Conservation (phyloP, 1,140 invertebrate genomes). For the Heliconius himera region DNA sequence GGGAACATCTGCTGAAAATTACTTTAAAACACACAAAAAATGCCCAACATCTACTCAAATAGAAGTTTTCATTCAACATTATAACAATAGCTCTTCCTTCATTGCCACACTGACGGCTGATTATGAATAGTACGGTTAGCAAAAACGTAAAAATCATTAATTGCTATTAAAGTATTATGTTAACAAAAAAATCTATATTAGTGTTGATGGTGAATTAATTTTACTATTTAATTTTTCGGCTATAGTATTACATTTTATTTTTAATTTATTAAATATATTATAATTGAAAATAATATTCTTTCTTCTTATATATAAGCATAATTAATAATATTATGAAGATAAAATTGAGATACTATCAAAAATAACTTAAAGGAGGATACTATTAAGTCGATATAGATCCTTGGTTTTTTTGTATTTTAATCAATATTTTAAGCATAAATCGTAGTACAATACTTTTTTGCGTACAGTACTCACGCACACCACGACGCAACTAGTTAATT, state of each 20-base stretch:
- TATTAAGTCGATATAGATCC: background rate
- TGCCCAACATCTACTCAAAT: conserved; percentile 72
- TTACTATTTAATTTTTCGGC: no score
- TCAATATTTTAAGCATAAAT: background rate
- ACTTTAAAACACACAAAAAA: conserved; percentile 76
- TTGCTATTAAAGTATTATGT: background rate
- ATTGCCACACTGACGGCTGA: conserved; percentile 78
- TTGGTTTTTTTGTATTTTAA: background rate
- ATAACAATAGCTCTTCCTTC: conserved; percentile 78
- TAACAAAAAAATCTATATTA: background rate
- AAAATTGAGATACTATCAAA: no score
- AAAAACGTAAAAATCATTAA: conserved; percentile 34
- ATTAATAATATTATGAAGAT: background rate
- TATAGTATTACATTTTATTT: background rate
- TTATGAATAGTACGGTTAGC: conserved; percentile 63
- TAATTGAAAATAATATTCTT: background rate
- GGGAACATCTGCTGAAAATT: conserved; percentile 79
- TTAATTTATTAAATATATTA: background rate
- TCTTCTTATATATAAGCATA: background rate
- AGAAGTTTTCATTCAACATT: conserved; percentile 79
- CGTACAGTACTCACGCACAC: conserved; percentile 51
- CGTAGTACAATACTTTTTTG: conserved; percentile 37
- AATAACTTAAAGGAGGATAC: no score
- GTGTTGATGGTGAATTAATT: background rate
- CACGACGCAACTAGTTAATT: conserved; percentile 77